phyloP scores from a whole-genome alignment of 2,797 vertebrate species.

The Enteromius viviparus region DNA sequence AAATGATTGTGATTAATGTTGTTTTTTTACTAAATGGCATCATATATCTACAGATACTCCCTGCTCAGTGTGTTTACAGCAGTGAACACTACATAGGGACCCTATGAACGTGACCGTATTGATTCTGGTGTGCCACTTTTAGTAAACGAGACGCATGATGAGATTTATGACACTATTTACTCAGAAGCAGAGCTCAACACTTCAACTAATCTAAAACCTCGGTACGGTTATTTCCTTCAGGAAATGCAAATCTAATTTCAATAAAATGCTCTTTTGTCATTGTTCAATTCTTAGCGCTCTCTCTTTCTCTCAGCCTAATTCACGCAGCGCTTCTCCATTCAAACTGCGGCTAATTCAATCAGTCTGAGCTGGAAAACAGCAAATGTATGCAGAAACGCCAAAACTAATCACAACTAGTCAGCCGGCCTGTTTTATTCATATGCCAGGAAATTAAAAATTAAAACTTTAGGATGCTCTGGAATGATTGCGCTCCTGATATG shows the following conservation, averaged over 20 bases:
- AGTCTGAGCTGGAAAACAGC: conserved; percentile 1
- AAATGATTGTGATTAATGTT: background rate
- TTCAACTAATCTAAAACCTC: background rate
- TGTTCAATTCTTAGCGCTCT: background rate
- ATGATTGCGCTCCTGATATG: conserved; percentile 2
- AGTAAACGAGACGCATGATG: background rate
- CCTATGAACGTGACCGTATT: background rate
- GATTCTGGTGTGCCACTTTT: background rate
- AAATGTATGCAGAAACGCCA: conserved; percentile 15
- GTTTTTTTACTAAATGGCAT: background rate
- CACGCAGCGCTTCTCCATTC: background rate
- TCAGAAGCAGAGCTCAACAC: background rate
- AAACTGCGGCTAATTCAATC: conserved; percentile 9
- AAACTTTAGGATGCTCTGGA: conserved; percentile 11
- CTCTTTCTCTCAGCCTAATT: background rate
- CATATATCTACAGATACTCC: background rate
- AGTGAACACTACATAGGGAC: background rate
- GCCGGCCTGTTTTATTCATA: conserved; percentile 21
- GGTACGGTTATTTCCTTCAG: conserved; percentile 1
- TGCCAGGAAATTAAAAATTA: conserved; percentile 8
- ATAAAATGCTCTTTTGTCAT: conserved; percentile 7
- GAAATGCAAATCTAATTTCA: conserved; percentile 3
- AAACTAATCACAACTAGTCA: conserved; percentile 28
- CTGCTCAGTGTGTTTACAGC: background rate
- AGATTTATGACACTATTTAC: background rate